Percentiles rank a stretch among this genome's conserved stretches.
Evolutionary conservation across 2,113 vertebrate genomes (phyloP).

Genomic region (Macrotus californicus): DNA sequence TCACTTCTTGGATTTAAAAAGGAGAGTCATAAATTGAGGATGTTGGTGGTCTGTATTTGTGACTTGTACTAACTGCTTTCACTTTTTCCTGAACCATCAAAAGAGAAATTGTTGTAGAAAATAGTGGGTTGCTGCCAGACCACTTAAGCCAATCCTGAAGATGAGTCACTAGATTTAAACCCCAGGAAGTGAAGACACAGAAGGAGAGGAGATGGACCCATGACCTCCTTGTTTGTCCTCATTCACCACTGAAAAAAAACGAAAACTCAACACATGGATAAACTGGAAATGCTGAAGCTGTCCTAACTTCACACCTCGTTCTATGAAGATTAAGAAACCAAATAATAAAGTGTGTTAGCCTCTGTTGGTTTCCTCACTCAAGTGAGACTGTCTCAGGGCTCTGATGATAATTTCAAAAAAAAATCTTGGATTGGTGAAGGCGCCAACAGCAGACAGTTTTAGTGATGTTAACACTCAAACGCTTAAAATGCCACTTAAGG

Average conservation of each 20-base stretch:
- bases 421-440: not conserved
- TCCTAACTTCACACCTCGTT: not conserved
- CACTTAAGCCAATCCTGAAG: not conserved
- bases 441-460: not conserved
- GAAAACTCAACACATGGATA: not conserved
- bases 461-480: not conserved
- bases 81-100: constrained; percentile 11
- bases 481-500: not conserved
- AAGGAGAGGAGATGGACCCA: not conserved
- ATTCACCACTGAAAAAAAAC: not conserved
- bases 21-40: not conserved
- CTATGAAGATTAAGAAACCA: not conserved
- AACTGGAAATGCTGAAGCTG: not conserved
- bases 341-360: not conserved
- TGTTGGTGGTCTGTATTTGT: not conserved
- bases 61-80: not conserved
- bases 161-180: constrained; percentile 40
- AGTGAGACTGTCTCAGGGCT: not conserved
- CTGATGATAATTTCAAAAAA: not conserved
- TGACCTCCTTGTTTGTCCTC: constrained; percentile 18
- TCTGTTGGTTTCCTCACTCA: not conserved
- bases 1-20: constrained; percentile 26
- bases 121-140: not conserved
- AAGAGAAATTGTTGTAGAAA: constrained; percentile 45
- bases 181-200: constrained; percentile 31